Percentiles rank a stretch among this genome's conserved stretches.
Evolutionary conservation across 2,113 vertebrate genomes (phyloP).

Genomic region (Cynocephalus volans): DNA sequence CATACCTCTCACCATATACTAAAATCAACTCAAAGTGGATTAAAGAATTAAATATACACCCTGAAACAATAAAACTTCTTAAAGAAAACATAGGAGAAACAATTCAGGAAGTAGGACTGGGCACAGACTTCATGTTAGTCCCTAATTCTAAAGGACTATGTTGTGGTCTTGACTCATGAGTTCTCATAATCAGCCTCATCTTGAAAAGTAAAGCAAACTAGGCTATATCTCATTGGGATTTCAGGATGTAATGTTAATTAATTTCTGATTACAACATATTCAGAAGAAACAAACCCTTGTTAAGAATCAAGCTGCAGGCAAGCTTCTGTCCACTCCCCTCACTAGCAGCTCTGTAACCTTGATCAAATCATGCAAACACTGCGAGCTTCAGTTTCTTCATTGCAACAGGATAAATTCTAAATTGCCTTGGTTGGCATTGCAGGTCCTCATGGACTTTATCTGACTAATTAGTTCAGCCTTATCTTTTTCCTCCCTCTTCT

Average conservation of each 20-base stretch:
- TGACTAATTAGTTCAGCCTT: conserved; percentile 72
- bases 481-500: not conserved
- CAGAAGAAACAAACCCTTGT: conserved; percentile 46
- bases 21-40: no score
- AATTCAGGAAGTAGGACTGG: no score
- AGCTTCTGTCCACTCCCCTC: not conserved
- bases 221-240: not conserved
- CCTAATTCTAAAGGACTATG: not conserved
- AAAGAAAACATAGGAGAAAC: no score
- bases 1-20: no score
- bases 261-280: conserved; percentile 53
- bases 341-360: conserved; percentile 28
- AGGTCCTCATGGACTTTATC: not conserved
- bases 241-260: conserved; percentile 19
- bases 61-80: no score
- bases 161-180: not conserved
- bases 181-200: not conserved
- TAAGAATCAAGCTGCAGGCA: conserved; percentile 19
- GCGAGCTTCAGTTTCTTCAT: not conserved
- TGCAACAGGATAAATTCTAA: conserved; percentile 40
- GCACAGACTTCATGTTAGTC: not conserved
- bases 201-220: conserved; percentile 24
- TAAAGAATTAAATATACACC: no score
- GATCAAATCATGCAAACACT: conserved; percentile 24
- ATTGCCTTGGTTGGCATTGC: not conserved